Evolutionary conservation across 2,797 vertebrate genomes (phyloP).

Genomic region (Phoxinus dragarum): DNA sequence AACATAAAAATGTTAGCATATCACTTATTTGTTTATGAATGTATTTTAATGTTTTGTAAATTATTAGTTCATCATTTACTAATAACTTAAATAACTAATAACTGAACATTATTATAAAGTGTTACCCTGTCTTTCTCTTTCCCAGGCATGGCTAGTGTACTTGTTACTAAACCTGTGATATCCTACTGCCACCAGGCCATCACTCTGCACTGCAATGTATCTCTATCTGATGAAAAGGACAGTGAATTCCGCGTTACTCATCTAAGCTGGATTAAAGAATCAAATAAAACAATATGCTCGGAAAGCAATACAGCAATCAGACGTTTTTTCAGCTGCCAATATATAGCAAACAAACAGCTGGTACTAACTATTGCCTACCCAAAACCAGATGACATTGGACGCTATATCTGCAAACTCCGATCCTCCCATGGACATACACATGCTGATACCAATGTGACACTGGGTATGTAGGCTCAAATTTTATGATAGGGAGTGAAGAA

Average conservation of each 20-base stretch:
- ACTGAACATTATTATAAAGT: background rate
- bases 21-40: background rate
- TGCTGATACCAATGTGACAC: conserved; percentile 15
- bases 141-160: background rate
- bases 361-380: conserved; percentile 1
- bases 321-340: background rate
- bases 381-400: conserved; percentile 17
- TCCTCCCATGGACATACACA: conserved; percentile 15
- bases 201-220: conserved; percentile 21
- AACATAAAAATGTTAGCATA: background rate
- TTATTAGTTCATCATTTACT: background rate
- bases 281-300: conserved; percentile 10
- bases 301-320: background rate
- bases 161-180: conserved; percentile 18
- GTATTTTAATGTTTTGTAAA: background rate
- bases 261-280: conserved; percentile 25
- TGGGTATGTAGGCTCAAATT: background rate
- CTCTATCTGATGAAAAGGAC: background rate
- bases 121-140: background rate
- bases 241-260: conserved; percentile 17
- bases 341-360: conserved; percentile 18
- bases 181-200: conserved; percentile 21
- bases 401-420: conserved; percentile 27
- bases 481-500: background rate
- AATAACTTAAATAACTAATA: background rate